Evolutionary conservation across 2,113 vertebrate genomes (phyloP).

Genomic region (Cavia porcellus): DNA sequence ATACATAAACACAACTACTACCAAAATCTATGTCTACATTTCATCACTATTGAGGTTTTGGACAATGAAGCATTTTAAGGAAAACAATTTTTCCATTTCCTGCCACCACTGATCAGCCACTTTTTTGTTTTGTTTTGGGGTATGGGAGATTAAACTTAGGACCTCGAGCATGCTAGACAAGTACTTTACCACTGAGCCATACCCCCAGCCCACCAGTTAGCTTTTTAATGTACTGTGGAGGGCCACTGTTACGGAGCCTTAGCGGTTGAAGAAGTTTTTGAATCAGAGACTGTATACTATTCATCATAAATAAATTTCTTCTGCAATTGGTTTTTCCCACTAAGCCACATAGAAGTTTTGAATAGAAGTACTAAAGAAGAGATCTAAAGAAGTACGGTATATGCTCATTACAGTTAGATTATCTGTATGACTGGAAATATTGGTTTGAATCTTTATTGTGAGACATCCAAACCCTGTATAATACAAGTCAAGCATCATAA

Average conservation of each 20-base stretch:
- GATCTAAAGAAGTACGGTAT: background rate
- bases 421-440: background rate
- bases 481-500: background rate
- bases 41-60: background rate
- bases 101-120: background rate
- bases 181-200: background rate
- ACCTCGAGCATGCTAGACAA: background rate
- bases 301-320: background rate
- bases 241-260: background rate
- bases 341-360: background rate
- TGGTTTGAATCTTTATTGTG: constrained; percentile 18
- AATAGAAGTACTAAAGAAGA: background rate
- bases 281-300: background rate
- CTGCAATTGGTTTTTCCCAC: background rate
- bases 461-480: background rate
- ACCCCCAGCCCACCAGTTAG: background rate
- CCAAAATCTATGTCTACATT: background rate
- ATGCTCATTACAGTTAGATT: background rate
- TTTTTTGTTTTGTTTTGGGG: background rate
- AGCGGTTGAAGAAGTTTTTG: background rate
- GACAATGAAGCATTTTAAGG: background rate
- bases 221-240: background rate
- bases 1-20: background rate
- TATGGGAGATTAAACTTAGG: background rate
- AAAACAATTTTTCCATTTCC: background rate